Percentiles rank a stretch among this genome's conserved stretches.
Conservation (phyloP, 2,888 invertebrate species). For the Sphaerophoria taeniata region DNA sequence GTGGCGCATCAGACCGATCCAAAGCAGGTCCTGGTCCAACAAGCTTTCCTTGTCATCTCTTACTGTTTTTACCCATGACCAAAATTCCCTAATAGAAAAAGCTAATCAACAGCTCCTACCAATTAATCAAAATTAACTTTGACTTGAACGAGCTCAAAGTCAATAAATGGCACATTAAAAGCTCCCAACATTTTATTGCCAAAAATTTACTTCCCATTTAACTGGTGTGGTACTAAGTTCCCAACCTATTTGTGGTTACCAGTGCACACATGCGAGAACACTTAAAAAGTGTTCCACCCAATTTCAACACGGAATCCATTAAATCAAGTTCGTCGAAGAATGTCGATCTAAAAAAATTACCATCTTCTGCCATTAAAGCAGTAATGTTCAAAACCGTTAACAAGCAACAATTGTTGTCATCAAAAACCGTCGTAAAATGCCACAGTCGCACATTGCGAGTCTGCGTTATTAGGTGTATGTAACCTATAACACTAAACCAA, state of each 20-base stretch:
- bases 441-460: slow-evolving; percentile 53
- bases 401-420: slow-evolving; percentile 72
- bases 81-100: no score
- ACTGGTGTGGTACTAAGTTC: neutral
- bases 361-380: slow-evolving; percentile 21
- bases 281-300: slow-evolving; percentile 38
- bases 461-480: no score
- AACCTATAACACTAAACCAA: slow-evolving; percentile 25
- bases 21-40: no score
- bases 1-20: no score
- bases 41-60: no score
- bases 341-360: slow-evolving; percentile 58
- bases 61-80: no score
- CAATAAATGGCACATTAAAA: slow-evolving; percentile 32
- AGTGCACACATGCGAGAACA: slow-evolving; percentile 18
- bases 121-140: slow-evolving; percentile 35
- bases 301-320: slow-evolving; percentile 50
- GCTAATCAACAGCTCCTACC: neutral
- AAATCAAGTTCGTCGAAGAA: slow-evolving; percentile 63
- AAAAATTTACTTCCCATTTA: neutral
- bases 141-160: neutral
- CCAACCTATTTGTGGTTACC: no score
- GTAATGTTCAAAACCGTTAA: slow-evolving; percentile 33
- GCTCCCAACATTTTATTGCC: neutral
- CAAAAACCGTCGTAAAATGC: slow-evolving; percentile 62